Evolutionary conservation across 2,797 vertebrate species (phyloP).

Genomic region (Gila robusta): DNA sequence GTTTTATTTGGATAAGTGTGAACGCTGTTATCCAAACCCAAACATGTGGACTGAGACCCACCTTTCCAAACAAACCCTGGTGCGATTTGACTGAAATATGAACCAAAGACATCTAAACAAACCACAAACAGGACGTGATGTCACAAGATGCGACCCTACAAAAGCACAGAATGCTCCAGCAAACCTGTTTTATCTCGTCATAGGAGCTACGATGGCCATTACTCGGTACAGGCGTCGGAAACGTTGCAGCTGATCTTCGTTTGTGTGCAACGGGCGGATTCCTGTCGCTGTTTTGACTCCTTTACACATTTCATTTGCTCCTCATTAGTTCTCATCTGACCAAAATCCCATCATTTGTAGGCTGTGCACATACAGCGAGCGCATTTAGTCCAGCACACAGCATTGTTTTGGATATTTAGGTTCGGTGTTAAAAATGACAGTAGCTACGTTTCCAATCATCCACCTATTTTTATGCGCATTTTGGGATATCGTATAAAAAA

Average conservation of each 20-base stretch:
- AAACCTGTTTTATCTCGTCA: not conserved
- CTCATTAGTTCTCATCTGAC: not conserved
- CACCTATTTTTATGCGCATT: no score
- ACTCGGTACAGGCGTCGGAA: not conserved
- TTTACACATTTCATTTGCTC: not conserved
- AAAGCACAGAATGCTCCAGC: no score
- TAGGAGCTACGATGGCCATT: no score
- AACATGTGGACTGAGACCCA: not conserved
- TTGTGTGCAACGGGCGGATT: not conserved
- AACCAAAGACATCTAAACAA: not conserved
- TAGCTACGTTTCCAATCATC: no score
- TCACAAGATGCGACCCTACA: not conserved
- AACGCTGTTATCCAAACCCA: not conserved
- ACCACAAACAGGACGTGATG: not conserved
- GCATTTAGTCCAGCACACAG: not conserved
- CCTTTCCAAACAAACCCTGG: not conserved
- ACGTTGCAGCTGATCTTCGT: not conserved
- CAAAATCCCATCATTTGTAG: not conserved
- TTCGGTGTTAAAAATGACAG: not conserved
- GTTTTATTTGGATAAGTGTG: not conserved
- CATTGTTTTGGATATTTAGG: not conserved
- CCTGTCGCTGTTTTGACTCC: not conserved
- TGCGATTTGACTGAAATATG: not conserved
- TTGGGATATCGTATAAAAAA: no score
- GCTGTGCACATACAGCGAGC: not conserved